A percentile compares a stretch with the other conserved stretches of the same genome.
Evolutionary conservation across 2,797 vertebrate genomes (phyloP).

Genomic region (Peromyscus nudipes): DNA sequence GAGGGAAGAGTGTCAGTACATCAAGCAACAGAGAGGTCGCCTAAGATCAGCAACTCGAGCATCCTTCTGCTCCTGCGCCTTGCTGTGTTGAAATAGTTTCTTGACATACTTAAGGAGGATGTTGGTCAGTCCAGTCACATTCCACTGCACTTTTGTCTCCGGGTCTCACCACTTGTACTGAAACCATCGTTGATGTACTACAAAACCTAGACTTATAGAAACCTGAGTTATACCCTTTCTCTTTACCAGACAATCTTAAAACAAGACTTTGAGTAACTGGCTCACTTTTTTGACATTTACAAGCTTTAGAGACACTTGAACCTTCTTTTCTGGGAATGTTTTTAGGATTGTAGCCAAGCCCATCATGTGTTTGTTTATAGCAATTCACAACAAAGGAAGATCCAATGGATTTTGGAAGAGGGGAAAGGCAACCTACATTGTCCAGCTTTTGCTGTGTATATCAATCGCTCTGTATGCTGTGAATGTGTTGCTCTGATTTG

Average conservation of each 20-base stretch:
- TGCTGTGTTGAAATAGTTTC: background rate
- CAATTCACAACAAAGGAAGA: background rate
- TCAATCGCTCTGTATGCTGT: no score
- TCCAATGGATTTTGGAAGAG: background rate
- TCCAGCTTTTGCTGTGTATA: no score
- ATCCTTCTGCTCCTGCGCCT: background rate
- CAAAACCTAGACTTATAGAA: background rate
- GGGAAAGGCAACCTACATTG: background rate
- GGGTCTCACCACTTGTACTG: background rate
- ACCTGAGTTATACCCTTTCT: background rate
- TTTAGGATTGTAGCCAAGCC: background rate
- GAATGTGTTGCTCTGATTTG: no score
- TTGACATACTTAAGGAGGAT: background rate
- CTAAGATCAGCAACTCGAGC: accelerated
- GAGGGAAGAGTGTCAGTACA: accelerated
- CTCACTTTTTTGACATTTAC: background rate
- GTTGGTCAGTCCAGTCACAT: constrained; percentile 12
- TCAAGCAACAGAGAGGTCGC: background rate
- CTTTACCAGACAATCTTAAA: background rate
- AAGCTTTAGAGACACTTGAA: background rate
- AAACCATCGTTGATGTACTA: background rate
- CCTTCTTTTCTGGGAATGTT: background rate
- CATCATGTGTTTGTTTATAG: background rate
- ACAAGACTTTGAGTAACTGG: no score
- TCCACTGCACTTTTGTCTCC: background rate